Conservation (phyloP, 2,888 invertebrate species). For the Epinotia brunnichana region DNA sequence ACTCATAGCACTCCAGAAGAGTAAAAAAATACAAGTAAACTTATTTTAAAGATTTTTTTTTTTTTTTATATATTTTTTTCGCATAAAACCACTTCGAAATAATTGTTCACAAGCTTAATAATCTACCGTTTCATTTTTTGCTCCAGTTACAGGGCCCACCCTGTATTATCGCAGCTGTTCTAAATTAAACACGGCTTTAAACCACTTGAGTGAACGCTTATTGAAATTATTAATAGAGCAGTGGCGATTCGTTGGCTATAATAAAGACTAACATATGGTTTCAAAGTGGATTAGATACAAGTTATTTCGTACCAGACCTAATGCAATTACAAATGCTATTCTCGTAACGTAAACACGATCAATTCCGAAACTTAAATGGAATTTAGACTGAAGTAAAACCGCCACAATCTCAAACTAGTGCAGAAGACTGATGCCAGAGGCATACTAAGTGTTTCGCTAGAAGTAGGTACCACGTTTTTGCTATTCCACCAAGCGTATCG, state of each 20-base stretch:
- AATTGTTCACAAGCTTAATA: too few relatives aligned
- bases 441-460: conserved; percentile 16
- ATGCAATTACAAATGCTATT: background rate
- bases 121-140: too few relatives aligned
- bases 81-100: too few relatives aligned
- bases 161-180: conserved; percentile 2
- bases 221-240: background rate
- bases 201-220: conserved; percentile 17
- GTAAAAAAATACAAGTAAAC: too few relatives aligned
- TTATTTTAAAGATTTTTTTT: too few relatives aligned
- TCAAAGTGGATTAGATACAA: conserved; percentile 6
- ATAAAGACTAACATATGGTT: conserved; percentile 10
- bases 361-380: conserved; percentile 8
- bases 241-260: conserved; percentile 2
- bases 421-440: background rate
- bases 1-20: too few relatives aligned
- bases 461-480: background rate
- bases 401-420: conserved; percentile 5
- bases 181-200: conserved; percentile 18
- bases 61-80: too few relatives aligned
- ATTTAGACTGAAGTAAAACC: background rate
- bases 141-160: too few relatives aligned
- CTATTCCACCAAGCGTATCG: background rate
- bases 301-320: background rate
- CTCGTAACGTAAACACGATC: background rate